Evolutionary conservation across 2,888 invertebrate species (phyloP), one percentile per base, ranked within the genome.

Genomic region (Brenthis hecate): DNA sequence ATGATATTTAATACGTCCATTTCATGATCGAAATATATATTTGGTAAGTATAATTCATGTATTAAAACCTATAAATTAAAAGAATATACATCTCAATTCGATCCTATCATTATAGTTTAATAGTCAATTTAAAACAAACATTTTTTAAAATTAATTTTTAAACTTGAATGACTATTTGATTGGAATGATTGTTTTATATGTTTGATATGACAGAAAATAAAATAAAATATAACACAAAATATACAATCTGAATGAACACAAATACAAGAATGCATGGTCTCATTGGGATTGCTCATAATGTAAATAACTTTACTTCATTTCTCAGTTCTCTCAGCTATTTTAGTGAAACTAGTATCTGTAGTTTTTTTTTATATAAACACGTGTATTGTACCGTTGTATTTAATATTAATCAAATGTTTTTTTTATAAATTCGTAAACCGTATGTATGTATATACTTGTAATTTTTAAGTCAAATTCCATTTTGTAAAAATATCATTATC

Each of bases 401-500:
- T 16, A 43, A 16, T 36, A 51, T 62, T 6, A 51, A 43, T 13
- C 16, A 19, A 8, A 55, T 19, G 11, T 50, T 48, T 62, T 67
- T 19, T 51, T 60, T 55, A 48, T 55, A 60, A 50, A 58, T 51
- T 23, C 51, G 28, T 19, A 66, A 60, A n/a, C 51, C 48, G 50
- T 55, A 61, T 61, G 50, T 55, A 61, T 61, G 61, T 61, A 66
- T 72, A 72, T 65, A 70, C 65, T 72, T 75, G 79, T 79, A 67
- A 56, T 72, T 76, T 77, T 68, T 79, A 78, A 78, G 78, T 80
- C 74, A 71, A 70, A 76, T 73, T 80, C 74, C 63, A 79, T 81
- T 86, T 85, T 83, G 80, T 84, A 82, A 82, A 78, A 74, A 75
- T 50, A 71, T 73, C 73, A 71, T 76, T 73, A 74, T 71, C 60